phyloP scores from a whole-genome alignment of 2,797 vertebrate species.

The Melanogrammus aeglefinus region DNA sequence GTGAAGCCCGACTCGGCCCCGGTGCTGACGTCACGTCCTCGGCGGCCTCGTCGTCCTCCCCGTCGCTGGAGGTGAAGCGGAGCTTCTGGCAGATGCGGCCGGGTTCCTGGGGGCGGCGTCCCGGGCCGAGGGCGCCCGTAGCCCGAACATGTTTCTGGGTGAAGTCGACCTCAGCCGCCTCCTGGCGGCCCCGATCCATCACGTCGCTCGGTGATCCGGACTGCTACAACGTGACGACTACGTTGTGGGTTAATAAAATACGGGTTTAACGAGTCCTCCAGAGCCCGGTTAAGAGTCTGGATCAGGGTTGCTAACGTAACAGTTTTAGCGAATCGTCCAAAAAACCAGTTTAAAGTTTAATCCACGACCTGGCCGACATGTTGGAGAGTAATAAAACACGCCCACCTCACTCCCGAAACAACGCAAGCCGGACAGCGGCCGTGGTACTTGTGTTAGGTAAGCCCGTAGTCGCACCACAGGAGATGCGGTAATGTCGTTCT shows the following conservation, averaged over 20 bases:
- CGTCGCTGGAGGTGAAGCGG: slow-evolving; percentile 79
- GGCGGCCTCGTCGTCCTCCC: slow-evolving; percentile 86
- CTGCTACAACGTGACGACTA: background rate
- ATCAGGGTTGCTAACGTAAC: too few species aligned
- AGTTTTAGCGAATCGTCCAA: too few species aligned
- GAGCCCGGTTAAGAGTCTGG: background rate
- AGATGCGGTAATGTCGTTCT: slow-evolving; percentile 15
- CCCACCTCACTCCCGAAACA: slow-evolving; percentile 37
- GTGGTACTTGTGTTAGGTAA: background rate
- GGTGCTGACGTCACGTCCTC: slow-evolving; percentile 88
- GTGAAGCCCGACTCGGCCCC: slow-evolving; percentile 93
- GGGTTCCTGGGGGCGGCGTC: slow-evolving; percentile 61
- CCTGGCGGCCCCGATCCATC: background rate
- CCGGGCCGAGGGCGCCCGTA: slow-evolving; percentile 51
- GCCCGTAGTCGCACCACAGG: background rate
- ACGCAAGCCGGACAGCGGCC: background rate
- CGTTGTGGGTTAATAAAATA: slow-evolving; percentile 24
- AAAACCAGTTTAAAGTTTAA: background rate
- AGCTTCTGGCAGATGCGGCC: slow-evolving; percentile 83
- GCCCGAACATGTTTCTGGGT: slow-evolving; percentile 62
- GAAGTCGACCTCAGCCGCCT: slow-evolving; percentile 40
- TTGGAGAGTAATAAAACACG: slow-evolving; percentile 45
- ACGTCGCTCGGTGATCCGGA: background rate
- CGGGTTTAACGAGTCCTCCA: slow-evolving; percentile 4
- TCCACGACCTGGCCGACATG: slow-evolving; percentile 25